Evolutionary conservation across 1,140 invertebrate genomes (phyloP), one percentile per base, ranked within the genome.

Genomic region (Adoxophyes honmai): DNA sequence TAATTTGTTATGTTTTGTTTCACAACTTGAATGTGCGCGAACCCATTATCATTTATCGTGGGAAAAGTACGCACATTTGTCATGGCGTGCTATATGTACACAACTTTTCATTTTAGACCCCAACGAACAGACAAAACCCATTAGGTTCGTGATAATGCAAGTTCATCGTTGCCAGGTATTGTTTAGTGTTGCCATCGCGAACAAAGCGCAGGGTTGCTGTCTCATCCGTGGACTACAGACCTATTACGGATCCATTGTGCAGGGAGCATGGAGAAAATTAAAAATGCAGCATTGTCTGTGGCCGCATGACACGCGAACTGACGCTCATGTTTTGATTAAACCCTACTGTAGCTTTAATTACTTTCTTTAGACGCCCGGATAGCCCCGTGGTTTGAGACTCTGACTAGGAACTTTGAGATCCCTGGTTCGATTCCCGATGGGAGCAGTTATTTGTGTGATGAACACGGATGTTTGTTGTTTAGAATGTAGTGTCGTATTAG

Each of bases 71-170:
- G 68, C 55, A 64, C 65, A 75, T 75, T 69, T 64, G 69, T 78
- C 74, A 73, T 66, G 64, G 60, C 59, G 34, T 34, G 57, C 59
- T 58, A 60, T 68, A 60, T 58, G 58, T 39, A 67, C 60, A 70
- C 67, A 73, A 70, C 68, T 78, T 77, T 78, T 79, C 73, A 75
- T 73, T 81, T 78, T 71, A 69, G 67, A 65, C 60, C 70, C 66
- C 64, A 48, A 62, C 52, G 60, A 62, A 73, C 72, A 79, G 73
- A 77, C 78, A 77, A 83, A 83, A 78, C 75, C 77, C 82, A 86
- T 84, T 86, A 86, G 78, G 69, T 73, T 56, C 62, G 78, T 81
- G 80, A 86, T 86, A 81, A 78, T 86, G 82, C 82, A 83, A 81
- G 77, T 76, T 86, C 77, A 78, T 72, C 66, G 70, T 52, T 52